Conservation (phyloP, 2,113 vertebrate species). For the Neopipo cinnamomea region DNA sequence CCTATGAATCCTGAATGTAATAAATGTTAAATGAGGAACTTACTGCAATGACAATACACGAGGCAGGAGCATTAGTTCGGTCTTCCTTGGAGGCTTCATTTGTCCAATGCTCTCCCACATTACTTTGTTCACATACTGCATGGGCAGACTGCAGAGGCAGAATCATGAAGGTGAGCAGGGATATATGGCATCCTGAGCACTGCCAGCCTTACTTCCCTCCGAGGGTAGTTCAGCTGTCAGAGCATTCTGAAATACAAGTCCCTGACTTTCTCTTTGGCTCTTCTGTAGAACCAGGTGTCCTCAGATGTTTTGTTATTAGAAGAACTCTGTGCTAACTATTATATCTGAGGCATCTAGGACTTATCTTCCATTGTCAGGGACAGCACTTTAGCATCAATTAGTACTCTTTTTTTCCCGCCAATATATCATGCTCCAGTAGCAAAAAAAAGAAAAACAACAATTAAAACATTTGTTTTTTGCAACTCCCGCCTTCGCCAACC, state of each 20-base stretch:
- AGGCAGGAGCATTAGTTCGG: background rate
- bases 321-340: background rate
- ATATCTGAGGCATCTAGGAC: background rate
- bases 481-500: accelerated
- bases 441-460: background rate
- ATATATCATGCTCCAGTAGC: background rate
- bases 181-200: background rate
- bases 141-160: background rate
- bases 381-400: background rate
- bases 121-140: background rate
- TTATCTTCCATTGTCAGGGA: background rate
- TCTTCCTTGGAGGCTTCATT: background rate
- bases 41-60: background rate
- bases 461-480: background rate
- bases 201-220: background rate
- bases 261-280: background rate
- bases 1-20: background rate
- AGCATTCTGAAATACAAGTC: background rate
- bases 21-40: background rate
- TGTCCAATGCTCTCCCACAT: background rate
- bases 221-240: background rate
- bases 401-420: background rate
- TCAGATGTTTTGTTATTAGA: background rate
- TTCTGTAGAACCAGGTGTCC: background rate
- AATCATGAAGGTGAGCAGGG: background rate